Conservation (phyloP, 2,797 vertebrate genomes). For the Anisognathus igniventris region DNA sequence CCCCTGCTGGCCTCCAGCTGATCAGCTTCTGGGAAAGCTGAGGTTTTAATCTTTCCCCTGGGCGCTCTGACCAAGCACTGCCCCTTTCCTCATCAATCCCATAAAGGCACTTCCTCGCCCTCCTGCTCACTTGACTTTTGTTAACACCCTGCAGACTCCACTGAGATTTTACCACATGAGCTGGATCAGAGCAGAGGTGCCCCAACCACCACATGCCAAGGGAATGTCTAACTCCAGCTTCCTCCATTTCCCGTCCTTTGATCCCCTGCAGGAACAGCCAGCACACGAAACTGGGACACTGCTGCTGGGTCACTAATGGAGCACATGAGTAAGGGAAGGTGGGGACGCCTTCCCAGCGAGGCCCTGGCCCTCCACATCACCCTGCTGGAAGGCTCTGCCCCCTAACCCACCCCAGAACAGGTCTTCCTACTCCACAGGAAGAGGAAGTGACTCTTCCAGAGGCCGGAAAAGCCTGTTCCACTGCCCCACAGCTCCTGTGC, state of each 20-base stretch:
- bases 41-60: neutral
- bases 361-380: neutral
- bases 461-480: conserved; percentile 57
- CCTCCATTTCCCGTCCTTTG: neutral
- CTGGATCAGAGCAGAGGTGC: neutral
- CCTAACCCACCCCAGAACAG: conserved; percentile 31
- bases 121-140: neutral
- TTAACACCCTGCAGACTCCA: neutral
- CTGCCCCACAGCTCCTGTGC: neutral
- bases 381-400: neutral
- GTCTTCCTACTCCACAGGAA: conserved; percentile 45
- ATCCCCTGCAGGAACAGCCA: conserved; percentile 15
- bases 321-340: conserved; percentile 44
- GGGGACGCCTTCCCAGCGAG: neutral
- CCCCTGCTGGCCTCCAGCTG: neutral
- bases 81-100: neutral
- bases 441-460: conserved; percentile 34
- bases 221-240: neutral
- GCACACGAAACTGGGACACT: conserved; percentile 44
- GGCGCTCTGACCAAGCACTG: neutral
- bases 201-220: neutral
- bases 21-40: neutral
- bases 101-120: neutral
- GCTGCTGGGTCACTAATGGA: conserved; percentile 48
- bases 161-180: neutral